Percentiles rank a stretch among this genome's conserved stretches.
These are phyloP conservation scores for Sclerodermus sp. DNA, from an alignment of 2,888 invertebrate species.

Conservation along the genomic window DNA sequence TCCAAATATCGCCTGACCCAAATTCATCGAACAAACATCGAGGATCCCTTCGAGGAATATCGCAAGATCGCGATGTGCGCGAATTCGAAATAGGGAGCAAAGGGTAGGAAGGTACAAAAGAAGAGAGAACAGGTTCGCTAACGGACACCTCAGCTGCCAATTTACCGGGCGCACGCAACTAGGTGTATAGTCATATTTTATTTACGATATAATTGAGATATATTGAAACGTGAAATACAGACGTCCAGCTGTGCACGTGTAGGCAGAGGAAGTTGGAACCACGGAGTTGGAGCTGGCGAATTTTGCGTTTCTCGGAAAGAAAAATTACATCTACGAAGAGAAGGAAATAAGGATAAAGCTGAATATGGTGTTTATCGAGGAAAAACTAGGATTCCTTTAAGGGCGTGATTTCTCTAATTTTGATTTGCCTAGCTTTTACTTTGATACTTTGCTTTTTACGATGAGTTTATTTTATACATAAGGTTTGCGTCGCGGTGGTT, in stretches of 20 bases:
- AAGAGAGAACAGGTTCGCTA: slow-evolving; percentile 31
- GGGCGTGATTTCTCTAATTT: too few relatives aligned
- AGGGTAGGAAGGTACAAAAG: slow-evolving; percentile 1
- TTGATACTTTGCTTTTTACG: too few relatives aligned
- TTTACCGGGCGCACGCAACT: slow-evolving; percentile 46
- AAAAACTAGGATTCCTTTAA: too few relatives aligned
- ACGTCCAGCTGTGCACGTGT: slow-evolving; percentile 39
- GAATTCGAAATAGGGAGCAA: background rate
- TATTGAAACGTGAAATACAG: slow-evolving; percentile 46
- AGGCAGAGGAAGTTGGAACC: slow-evolving; percentile 22
- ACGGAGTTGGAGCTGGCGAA: slow-evolving; percentile 25
- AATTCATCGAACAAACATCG: too few relatives aligned
- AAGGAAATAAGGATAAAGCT: background rate
- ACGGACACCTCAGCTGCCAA: slow-evolving; percentile 43
- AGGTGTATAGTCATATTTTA: slow-evolving; percentile 49
- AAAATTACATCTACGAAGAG: slow-evolving; percentile 11
- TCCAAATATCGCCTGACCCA: too few relatives aligned
- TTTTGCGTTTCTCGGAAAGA: slow-evolving; percentile 30
- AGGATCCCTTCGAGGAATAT: too few relatives aligned
- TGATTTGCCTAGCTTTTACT: too few relatives aligned
- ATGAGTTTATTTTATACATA: too few relatives aligned
- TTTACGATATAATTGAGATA: slow-evolving; percentile 54
- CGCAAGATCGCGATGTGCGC: too few relatives aligned
- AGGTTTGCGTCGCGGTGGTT: too few relatives aligned
- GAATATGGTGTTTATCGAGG: too few relatives aligned